These are phyloP conservation scores for Pseudopleuronectes americanus DNA, from an alignment of 2,797 vertebrate species.

Conservation along the genomic window DNA sequence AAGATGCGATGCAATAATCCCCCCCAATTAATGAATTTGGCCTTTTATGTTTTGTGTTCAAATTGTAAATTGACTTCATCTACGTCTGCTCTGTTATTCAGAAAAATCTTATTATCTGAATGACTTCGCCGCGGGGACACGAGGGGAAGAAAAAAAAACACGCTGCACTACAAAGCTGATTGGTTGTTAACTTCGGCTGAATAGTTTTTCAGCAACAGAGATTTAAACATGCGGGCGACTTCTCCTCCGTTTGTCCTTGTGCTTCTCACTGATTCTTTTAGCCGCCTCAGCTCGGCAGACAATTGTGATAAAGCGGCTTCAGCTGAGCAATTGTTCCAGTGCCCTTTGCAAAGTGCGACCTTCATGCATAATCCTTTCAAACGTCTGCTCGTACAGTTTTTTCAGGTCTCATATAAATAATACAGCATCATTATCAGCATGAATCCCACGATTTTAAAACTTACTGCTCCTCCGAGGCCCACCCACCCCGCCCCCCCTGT, in stretches of 20 bases:
- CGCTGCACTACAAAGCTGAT: constrained; percentile 18
- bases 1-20: constrained; percentile 50
- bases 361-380: constrained; percentile 9
- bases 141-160: neutral
- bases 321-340: constrained; percentile 12
- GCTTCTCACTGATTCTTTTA: constrained; percentile 31
- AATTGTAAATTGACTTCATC: constrained; percentile 64
- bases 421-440: constrained; percentile 21
- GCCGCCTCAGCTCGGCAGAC: constrained; percentile 24
- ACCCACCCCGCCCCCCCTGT: constrained; percentile 2
- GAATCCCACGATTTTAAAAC: constrained; percentile 1
- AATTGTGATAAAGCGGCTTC: constrained; percentile 22
- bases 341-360: constrained; percentile 32
- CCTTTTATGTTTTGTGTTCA: constrained; percentile 64
- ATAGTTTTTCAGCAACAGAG: constrained; percentile 40
- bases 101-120: constrained; percentile 63
- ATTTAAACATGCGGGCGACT: constrained; percentile 23
- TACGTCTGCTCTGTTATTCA: constrained; percentile 40
- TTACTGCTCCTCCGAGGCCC: neutral
- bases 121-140: constrained; percentile 44
- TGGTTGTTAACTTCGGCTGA: constrained; percentile 44
- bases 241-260: constrained; percentile 44
- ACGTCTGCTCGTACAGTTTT: neutral
- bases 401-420: neutral
- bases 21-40: constrained; percentile 64